These are phyloP conservation scores for Sorex maritimensis DNA, from an alignment of 2,797 vertebrate species.

Conservation along the genomic window DNA sequence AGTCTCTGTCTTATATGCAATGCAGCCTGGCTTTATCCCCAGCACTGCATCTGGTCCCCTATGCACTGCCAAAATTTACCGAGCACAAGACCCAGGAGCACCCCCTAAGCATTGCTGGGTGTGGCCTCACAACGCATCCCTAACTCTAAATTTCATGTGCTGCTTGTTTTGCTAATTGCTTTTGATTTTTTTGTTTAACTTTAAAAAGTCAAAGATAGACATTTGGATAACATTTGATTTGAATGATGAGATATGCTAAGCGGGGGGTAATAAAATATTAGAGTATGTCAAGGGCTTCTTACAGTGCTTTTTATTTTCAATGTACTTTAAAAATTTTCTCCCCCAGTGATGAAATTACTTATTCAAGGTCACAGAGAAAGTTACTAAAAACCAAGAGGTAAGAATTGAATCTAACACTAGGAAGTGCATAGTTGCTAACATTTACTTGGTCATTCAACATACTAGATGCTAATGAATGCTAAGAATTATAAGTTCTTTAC, in stretches of 20 bases:
- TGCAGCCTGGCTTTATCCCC: no score
- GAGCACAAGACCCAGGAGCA: no score
- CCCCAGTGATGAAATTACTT: background rate
- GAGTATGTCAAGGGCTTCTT: background rate
- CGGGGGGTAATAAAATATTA: background rate
- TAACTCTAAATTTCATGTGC: no score
- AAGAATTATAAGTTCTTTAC: background rate
- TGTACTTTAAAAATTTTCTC: background rate
- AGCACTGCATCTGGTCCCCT: no score
- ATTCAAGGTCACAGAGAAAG: background rate
- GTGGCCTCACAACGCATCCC: no score
- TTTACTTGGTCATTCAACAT: background rate
- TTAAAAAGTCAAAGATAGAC: background rate
- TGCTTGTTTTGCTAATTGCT: background rate
- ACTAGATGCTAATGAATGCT: background rate
- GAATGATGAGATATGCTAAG: background rate
- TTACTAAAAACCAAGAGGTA: background rate
- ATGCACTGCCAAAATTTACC: no score
- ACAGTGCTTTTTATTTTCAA: background rate
- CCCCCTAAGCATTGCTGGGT: no score
- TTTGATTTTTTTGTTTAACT: background rate
- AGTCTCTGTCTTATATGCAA: no score
- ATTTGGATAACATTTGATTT: constrained; percentile 5
- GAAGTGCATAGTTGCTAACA: background rate
- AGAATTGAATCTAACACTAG: background rate